Conservation (phyloP, 1,140 invertebrate genomes). For the Leptonema lineaticorne region DNA sequence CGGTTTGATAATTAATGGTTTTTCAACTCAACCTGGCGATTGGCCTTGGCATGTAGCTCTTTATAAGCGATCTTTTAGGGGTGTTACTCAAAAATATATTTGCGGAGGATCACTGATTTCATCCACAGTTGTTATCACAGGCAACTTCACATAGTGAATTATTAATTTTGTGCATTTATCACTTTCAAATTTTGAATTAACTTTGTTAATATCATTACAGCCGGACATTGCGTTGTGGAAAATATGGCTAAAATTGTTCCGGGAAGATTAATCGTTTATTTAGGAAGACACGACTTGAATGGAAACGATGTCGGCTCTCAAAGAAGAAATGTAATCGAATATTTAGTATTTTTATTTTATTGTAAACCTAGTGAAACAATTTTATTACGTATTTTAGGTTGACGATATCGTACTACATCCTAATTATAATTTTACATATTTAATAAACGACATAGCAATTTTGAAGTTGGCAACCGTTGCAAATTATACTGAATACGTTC, state of each 20-base stretch:
- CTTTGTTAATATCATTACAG: slow-evolving; percentile 39
- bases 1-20: not conserved
- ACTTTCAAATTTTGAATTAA: not conserved
- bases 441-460: slow-evolving; percentile 50
- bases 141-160: too few relatives aligned
- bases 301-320: slow-evolving; percentile 34
- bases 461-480: slow-evolving; percentile 49
- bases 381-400: slow-evolving; percentile 47
- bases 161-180: too few relatives aligned
- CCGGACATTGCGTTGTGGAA: slow-evolving; percentile 50
- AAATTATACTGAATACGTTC: slow-evolving; percentile 49
- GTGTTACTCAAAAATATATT: not conserved
- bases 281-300: slow-evolving; percentile 43
- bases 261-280: slow-evolving; percentile 45
- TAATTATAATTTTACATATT: slow-evolving; percentile 42
- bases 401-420: slow-evolving; percentile 50
- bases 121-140: not conserved
- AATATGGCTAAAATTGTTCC: slow-evolving; percentile 42
- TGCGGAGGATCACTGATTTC: slow-evolving; percentile 6
- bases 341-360: too few relatives aligned
- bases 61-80: not conserved
- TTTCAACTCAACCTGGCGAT: not conserved
- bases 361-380: slow-evolving; percentile 10
- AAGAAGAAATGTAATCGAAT: slow-evolving; percentile 5
- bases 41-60: slow-evolving; percentile 16